These are phyloP conservation scores for Argyresthia albistria DNA, from an alignment of 2,888 invertebrate species.

Conservation along the genomic window DNA sequence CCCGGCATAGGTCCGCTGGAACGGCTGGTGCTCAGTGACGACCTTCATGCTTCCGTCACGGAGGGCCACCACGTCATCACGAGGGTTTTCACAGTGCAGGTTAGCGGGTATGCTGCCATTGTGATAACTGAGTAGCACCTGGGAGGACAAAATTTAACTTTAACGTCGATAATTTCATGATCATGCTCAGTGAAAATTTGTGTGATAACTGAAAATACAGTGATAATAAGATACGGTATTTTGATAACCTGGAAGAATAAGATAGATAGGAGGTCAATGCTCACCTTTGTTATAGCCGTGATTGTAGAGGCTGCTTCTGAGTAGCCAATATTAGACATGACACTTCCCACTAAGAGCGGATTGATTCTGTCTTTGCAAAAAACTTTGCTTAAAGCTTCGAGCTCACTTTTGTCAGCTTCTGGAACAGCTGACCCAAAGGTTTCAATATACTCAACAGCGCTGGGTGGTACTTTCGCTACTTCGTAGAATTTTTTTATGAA, in stretches of 20 bases:
- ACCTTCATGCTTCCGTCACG: conserved; percentile 67
- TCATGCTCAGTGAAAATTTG: too few species aligned
- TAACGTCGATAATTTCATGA: background rate
- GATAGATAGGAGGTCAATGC: background rate
- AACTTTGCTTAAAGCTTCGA: conserved; percentile 73
- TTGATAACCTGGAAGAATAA: background rate
- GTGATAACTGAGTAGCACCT: conserved; percentile 76
- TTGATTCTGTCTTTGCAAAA: conserved; percentile 68
- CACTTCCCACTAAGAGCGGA: conserved; percentile 71
- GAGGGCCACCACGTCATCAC: conserved; percentile 59
- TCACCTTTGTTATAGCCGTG: conserved; percentile 72
- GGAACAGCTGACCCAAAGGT: conserved; percentile 81
- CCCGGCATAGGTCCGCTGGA: conserved; percentile 60
- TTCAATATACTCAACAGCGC: conserved; percentile 82
- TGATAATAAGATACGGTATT: background rate
- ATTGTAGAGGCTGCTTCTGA: conserved; percentile 56
- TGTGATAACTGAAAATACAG: too few species aligned
- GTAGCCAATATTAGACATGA: conserved; percentile 63
- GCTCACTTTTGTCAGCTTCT: conserved; percentile 76
- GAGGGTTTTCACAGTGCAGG: conserved; percentile 76
- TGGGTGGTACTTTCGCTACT: conserved; percentile 76
- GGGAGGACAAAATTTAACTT: conserved; percentile 12
- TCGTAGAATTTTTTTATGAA: conserved; percentile 72
- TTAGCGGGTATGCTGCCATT: conserved; percentile 79
- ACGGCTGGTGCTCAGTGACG: conserved; percentile 67